A percentile compares a stretch with the other conserved stretches of the same genome.
Conservation (phyloP, 1,140 invertebrate genomes). For the Lethrus apterus region DNA sequence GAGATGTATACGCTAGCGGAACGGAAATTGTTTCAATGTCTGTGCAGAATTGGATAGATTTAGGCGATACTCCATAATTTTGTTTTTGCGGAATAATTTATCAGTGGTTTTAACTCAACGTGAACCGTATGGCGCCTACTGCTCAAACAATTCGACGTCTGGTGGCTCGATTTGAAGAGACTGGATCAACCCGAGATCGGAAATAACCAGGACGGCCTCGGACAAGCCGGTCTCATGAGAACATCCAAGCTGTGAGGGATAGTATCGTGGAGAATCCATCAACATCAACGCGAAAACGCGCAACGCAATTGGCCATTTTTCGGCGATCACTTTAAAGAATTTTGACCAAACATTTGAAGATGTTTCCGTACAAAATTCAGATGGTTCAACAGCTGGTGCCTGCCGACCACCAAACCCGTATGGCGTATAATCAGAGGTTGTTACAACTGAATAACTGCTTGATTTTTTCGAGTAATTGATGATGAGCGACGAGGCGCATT, state of each 20-base stretch:
- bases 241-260: not conserved
- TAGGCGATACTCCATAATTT: no score
- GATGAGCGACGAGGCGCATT: not conserved
- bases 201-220: not conserved
- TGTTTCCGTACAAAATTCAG: not conserved
- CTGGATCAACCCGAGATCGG: not conserved
- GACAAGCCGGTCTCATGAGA: not conserved
- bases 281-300: not conserved
- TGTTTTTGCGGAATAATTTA: constrained; percentile 1
- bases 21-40: no score
- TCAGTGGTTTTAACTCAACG: not conserved
- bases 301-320: not conserved
- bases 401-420: not conserved
- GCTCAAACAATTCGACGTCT: not conserved
- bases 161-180: not conserved
- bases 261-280: not conserved
- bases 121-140: not conserved
- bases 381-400: not conserved
- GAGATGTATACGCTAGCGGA: no score
- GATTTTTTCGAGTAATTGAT: not conserved
- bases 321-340: no score
- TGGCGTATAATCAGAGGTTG: not conserved
- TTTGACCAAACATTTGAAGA: not conserved
- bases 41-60: no score
- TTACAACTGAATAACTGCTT: not conserved